Percentiles rank a stretch among this genome's conserved stretches.
These are phyloP conservation scores for Suricata suricatta DNA, from an alignment of 2,113 vertebrate genomes.

Conservation along the genomic window DNA sequence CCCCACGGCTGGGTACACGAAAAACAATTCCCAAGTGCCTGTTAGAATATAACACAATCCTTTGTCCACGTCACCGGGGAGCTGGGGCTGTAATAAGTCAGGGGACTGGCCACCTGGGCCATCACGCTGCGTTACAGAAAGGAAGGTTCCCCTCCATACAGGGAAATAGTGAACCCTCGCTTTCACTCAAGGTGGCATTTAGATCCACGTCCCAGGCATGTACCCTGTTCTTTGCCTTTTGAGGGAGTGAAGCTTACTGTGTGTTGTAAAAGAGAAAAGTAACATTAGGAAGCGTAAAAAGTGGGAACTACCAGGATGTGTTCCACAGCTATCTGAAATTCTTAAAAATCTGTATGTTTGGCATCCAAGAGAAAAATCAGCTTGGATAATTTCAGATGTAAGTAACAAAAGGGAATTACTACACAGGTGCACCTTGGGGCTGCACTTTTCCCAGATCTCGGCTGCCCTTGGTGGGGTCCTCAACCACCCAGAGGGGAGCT, in stretches of 20 bases:
- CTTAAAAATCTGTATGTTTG: neutral
- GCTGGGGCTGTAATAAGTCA: neutral
- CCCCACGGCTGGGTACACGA: accelerated
- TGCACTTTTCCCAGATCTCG: neutral
- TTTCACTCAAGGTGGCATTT: neutral
- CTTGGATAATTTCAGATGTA: neutral
- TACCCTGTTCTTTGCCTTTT: neutral
- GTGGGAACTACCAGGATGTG: neutral
- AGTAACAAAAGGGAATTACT: neutral
- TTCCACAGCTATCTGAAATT: neutral
- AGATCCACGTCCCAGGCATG: neutral
- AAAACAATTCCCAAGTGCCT: no score
- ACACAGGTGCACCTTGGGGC: no score
- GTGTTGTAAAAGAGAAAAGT: neutral
- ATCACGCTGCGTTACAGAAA: neutral
- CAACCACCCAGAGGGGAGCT: neutral
- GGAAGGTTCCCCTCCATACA: no score
- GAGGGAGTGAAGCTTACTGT: neutral
- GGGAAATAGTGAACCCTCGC: neutral
- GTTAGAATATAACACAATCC: no score
- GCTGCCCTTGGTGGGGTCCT: neutral
- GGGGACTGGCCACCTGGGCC: neutral
- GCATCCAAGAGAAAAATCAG: neutral
- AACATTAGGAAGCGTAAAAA: neutral
- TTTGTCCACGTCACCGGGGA: neutral